Evolutionary conservation across 2,888 invertebrate genomes (phyloP), one percentile per base, ranked within the genome.

Genomic region (Trileptium ribeirensis): DNA sequence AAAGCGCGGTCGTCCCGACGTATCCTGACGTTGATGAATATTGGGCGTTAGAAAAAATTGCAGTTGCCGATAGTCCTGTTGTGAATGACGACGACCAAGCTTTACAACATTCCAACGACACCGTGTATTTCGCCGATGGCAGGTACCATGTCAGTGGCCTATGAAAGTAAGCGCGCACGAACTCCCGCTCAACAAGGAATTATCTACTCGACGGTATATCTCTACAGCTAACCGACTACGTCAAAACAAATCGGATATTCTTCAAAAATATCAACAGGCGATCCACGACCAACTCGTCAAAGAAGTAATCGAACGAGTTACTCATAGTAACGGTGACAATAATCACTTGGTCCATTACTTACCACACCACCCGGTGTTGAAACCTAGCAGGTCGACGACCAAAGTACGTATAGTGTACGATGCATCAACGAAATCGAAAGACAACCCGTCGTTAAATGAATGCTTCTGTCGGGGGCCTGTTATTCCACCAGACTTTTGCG

Each of bases 241-340:
- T 8, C 24, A 3, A 3, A 34, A 77, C 3, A 74, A n/a, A n/a
- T n/a, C 81, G 3, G 78, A 36, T 8, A n/a, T 67, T 1, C 79
- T 83, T 19, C 8, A 29, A n/a, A 79, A 82, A 38, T 82, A 82
- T 36, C 34, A 79, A 33, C 31, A 67, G 19, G 51, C 79, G 39
- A 75, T 82, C 70, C 24, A 19, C 0, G 81, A 82, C 1, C 80
- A 82, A n/a, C 34, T 70, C 67, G 33, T 79, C 0, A 51, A 74
- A 15, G 81, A 64, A 0, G 81, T 82, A 67, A 79, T 83, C 64
- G 82, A 82, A 51, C 67, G 74, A 34, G 77, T 77, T 8, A 39
- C 36, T n/a, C 15, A 78, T n/a, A 40, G 15, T 78, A n/a, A n/a
- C 39, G 83, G 3, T 84, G 84, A n/a, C 31, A 83, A 0, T 84